Evolutionary conservation across 2,888 invertebrate genomes (phyloP).

Genomic region (Fragum whitleyi): DNA sequence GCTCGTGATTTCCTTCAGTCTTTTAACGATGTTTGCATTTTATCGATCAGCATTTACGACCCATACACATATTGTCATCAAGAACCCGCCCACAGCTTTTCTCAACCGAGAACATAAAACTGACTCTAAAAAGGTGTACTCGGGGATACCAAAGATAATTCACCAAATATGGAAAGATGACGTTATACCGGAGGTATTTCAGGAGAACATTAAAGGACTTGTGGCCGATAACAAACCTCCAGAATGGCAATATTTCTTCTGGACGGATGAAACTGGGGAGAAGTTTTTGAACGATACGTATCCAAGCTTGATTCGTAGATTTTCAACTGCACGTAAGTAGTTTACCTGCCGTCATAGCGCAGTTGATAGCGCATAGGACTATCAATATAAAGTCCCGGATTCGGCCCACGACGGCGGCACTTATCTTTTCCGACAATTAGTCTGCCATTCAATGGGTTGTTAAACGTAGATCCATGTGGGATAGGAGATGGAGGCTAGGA

Average conservation of each 20-base stretch:
- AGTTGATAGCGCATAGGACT: too few species aligned
- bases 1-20: too few species aligned
- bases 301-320: constrained; percentile 16
- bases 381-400: too few species aligned
- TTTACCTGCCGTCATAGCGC: not conserved
- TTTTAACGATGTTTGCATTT: too few species aligned
- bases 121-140: not conserved
- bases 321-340: not conserved
- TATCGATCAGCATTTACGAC: too few species aligned
- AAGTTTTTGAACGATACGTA: constrained; percentile 16
- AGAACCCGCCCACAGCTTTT: constrained; percentile 23
- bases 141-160: constrained; percentile 25
- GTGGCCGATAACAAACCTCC: constrained; percentile 22
- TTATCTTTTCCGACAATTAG: too few species aligned
- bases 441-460: too few species aligned
- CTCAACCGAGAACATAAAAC: too few species aligned
- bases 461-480: too few species aligned
- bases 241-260: constrained; percentile 32
- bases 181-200: constrained; percentile 17
- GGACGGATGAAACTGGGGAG: constrained; percentile 20
- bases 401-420: too few species aligned
- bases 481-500: too few species aligned
- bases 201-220: constrained; percentile 14
- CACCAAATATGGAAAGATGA: constrained; percentile 29
- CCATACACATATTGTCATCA: too few species aligned